These are phyloP conservation scores for Atractosteus spatula DNA, from an alignment of 2,113 vertebrate species.

Conservation along the genomic window DNA sequence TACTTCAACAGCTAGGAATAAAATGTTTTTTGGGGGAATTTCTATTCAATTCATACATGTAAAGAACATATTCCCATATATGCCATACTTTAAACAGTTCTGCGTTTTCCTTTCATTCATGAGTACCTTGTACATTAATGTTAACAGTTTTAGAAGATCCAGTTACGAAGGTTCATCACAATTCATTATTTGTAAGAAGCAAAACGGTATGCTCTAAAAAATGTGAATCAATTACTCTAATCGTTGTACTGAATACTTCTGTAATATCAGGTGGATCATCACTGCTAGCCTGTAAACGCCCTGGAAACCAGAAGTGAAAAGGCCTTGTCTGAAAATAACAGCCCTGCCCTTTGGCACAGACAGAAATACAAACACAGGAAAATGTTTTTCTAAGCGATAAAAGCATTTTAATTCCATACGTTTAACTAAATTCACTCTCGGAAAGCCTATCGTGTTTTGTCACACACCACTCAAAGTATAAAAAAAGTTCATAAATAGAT, in stretches of 20 bases:
- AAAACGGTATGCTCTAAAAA: neutral
- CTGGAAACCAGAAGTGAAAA: conserved; percentile 15
- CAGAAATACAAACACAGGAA: conserved; percentile 47
- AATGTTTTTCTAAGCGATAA: conserved; percentile 24
- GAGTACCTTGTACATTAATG: conserved; percentile 6
- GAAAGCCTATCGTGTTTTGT: conserved; percentile 28
- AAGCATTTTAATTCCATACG: conserved; percentile 42
- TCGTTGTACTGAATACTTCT: conserved; percentile 8
- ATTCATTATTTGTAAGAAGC: conserved; percentile 17
- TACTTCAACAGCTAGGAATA: conserved; percentile 46
- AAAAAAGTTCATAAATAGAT: conserved; percentile 68
- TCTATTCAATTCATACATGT: conserved; percentile 40
- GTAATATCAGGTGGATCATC: conserved; percentile 15
- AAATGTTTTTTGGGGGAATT: conserved; percentile 52
- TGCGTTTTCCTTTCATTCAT: conserved; percentile 13
- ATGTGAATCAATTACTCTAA: neutral
- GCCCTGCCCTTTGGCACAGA: conserved; percentile 58
- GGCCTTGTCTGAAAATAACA: conserved; percentile 21
- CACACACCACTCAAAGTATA: conserved; percentile 55
- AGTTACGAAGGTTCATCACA: conserved; percentile 12
- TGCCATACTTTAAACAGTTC: conserved; percentile 17
- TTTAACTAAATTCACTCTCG: conserved; percentile 27
- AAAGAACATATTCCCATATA: conserved; percentile 30
- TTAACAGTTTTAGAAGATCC: conserved; percentile 17
- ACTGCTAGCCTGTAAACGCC: conserved; percentile 15